Conservation (phyloP, 2,888 invertebrate species). For the Allacma fusca region DNA sequence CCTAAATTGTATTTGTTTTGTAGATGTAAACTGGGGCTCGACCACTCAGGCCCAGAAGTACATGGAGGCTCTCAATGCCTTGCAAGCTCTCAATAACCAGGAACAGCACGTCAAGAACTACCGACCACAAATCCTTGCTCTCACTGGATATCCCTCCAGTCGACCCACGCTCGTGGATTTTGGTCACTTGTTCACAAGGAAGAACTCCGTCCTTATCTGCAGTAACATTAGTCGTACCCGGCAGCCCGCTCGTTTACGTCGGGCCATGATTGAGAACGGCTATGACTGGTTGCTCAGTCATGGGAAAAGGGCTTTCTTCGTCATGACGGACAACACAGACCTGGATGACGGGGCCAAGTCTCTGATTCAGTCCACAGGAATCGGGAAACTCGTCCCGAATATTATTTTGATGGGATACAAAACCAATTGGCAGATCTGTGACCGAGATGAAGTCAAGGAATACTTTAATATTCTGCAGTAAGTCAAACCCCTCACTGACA, state of each 20-base stretch:
- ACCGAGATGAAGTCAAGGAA: slow-evolving; percentile 77
- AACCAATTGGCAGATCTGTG: slow-evolving; percentile 82
- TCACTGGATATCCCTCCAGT: slow-evolving; percentile 67
- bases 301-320: slow-evolving; percentile 89
- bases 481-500: slow-evolving; percentile 64
- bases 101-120: slow-evolving; percentile 71
- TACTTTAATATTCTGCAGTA: slow-evolving; percentile 96
- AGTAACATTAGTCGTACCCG: slow-evolving; percentile 64
- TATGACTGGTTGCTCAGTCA: slow-evolving; percentile 83
- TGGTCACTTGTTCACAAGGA: slow-evolving; percentile 68
- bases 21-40: slow-evolving; percentile 71
- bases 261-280: slow-evolving; percentile 71
- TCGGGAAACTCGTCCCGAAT: slow-evolving; percentile 92
- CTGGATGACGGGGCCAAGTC: slow-evolving; percentile 84
- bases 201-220: slow-evolving; percentile 57
- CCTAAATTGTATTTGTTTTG: too few relatives aligned
- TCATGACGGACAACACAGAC: slow-evolving; percentile 71
- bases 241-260: slow-evolving; percentile 72
- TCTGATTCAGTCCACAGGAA: slow-evolving; percentile 84
- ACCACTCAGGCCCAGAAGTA: slow-evolving; percentile 70
- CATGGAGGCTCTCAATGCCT: slow-evolving; percentile 67
- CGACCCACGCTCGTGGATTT: slow-evolving; percentile 69
- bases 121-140: slow-evolving; percentile 66
- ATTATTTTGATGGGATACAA: slow-evolving; percentile 96
- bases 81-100: slow-evolving; percentile 67